Base-by-base conservation (phyloP, 1,140 invertebrate species). In the Euglossa dilemma region DNA sequence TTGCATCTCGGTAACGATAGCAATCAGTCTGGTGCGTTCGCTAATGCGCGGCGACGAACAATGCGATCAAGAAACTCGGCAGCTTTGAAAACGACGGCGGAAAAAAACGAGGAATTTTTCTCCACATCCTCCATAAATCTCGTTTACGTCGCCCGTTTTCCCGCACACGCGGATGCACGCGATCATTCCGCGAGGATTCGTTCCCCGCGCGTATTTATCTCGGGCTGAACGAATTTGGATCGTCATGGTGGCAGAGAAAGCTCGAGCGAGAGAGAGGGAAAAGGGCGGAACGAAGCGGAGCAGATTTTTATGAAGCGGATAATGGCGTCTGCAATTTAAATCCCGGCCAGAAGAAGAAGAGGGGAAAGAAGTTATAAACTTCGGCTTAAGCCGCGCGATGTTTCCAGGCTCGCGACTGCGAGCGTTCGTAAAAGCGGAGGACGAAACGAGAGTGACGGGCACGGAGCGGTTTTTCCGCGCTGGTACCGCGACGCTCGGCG, bases 251-350 rank as follows among this genome's bases (percentile, higher is more conserved):
- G 14, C n/a, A 36, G 23, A 23, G 14, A 2, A 52, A 3, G 12
- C 20, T n/a, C n/a, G n/a, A n/a, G 18, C 6, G 16, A 0, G 11
- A 9, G 20, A 54, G 20, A n/a, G 7, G 56, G 20, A 6, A 20
- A 2, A 28, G 25, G 59, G 67, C 11, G 18, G 74, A 45, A 72
- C 52, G 45, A 77, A 45, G 69, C 47, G 69, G 74, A 78, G 84
- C 79, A 86, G 85, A 86, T 87, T 85, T 86, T 86, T 83, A 87
- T 78, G 85, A 83, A 87, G 85, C 84, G 63, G 85, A 86, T 86
- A 87, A 86, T 86, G 85, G 71, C 84, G 84, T 71, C 45, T 85
- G 71, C 85, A 85, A 86, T 86, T 85, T 85, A 86, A 85, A 86
- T 86, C 75, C 50, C 78, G 45, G 52, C 50, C 47, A 5, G 61